Evolutionary conservation across 2,113 vertebrate genomes (phyloP).

Genomic region (Myodes glareolus): DNA sequence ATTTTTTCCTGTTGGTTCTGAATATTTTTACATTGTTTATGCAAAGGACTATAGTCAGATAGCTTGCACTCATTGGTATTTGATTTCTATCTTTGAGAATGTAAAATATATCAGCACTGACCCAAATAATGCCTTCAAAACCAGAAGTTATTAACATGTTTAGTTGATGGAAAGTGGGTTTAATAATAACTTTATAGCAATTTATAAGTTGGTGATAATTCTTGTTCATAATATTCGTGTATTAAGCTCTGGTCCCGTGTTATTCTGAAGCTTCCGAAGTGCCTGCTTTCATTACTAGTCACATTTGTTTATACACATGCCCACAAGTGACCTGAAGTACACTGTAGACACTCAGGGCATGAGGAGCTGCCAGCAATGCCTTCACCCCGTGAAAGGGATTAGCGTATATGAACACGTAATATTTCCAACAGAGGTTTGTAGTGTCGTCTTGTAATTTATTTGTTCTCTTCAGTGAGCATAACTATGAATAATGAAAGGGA

Average conservation of each 20-base stretch:
- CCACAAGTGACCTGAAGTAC: conserved; percentile 35
- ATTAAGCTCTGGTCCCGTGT: not conserved
- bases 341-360: not conserved
- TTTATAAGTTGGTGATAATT: conserved; percentile 61
- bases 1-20: conserved; percentile 78
- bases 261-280: conserved; percentile 1
- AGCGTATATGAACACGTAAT: conserved; percentile 44
- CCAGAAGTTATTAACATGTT: conserved; percentile 20
- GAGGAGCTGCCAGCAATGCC: conserved; percentile 40
- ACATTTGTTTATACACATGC: conserved; percentile 50
- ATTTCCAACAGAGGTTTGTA: conserved; percentile 67
- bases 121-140: conserved; percentile 54
- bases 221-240: not conserved
- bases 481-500: conserved; percentile 77
- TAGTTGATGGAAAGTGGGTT: conserved; percentile 42
- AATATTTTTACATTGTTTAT: conserved; percentile 83
- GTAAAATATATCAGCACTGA: conserved; percentile 47
- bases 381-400: conserved; percentile 58
- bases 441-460: conserved; percentile 72
- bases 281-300: conserved; percentile 32
- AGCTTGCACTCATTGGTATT: conserved; percentile 78
- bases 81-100: conserved; percentile 75
- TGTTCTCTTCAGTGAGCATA: conserved; percentile 69
- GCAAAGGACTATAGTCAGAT: conserved; percentile 69
- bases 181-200: conserved; percentile 35